Base-by-base conservation (phyloP, 1,140 invertebrate genomes). In the Ips typographus region DNA sequence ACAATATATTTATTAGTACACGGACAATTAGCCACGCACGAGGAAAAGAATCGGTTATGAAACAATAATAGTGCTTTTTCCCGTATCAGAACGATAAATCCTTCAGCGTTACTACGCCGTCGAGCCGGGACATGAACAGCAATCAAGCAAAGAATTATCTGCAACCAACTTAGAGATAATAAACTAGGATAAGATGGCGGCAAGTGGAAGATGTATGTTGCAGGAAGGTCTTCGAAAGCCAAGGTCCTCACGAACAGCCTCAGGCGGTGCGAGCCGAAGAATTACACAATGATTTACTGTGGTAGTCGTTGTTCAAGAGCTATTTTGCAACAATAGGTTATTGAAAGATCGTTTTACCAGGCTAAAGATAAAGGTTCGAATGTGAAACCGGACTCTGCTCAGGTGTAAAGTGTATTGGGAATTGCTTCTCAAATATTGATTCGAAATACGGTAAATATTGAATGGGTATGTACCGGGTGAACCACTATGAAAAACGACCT, bases 141-240 rank as follows among this genome's bases (percentile, higher is more conserved):
- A 53, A 53, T 64, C 61, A 64, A 64, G 51, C 40, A 53, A 53
- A 53, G 61, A 64, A 64, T 64, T 58, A 57, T 47, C 42, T 43
- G 56, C 56, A 41, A 52, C 49, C 44, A 43, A 56, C n/a, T 44
- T 62, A 39, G 52, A 58, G 68, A 71, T 71, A 65, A 65, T 65
- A 65, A 66, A 65, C 62, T 71, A 66, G 56, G 63, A 71, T 71
- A 65, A 65, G 57, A 55, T 60, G 62, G 60, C 60, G 44, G 59
- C 65, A 71, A 67, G 68, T 71, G 60, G 63, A 71, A 69, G 72
- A 73, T 71, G 70, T 73, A 73, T 73, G 72, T 68, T 73, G 42
- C 72, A 73, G 72, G 70, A 73, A 73, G 72, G 70, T 70, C 72
- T 73, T 73, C 70, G 53, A 55, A 47, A 73, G 69, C 70, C 72